These are phyloP conservation scores for Eristalinus sepulchralis DNA, from an alignment of 2,888 invertebrate species.

Conservation along the genomic window DNA sequence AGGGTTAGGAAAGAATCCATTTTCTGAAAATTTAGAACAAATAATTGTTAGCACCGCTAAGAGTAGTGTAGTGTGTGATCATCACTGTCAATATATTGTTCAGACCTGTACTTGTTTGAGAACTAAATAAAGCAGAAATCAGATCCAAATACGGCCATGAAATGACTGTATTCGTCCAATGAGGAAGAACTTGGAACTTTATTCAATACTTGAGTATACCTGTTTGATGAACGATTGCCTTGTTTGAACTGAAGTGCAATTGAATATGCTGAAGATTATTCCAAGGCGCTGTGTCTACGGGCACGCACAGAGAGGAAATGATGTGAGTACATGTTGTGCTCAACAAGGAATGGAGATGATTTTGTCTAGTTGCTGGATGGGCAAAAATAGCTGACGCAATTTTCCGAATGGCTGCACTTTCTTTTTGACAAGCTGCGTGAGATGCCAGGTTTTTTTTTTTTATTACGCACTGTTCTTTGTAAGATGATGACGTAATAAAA, in stretches of 20 bases:
- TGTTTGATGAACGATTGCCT: background rate
- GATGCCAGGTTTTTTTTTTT: too few relatives aligned
- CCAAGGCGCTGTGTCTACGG: background rate
- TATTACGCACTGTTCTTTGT: too few relatives aligned
- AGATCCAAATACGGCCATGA: background rate
- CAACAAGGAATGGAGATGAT: too few relatives aligned
- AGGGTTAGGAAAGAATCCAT: slow-evolving; percentile 93
- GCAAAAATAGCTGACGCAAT: too few relatives aligned
- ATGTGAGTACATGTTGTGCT: background rate
- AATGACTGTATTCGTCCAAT: background rate
- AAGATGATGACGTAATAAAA: too few relatives aligned
- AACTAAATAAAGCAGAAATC: background rate
- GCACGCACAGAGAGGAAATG: background rate
- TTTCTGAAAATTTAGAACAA: slow-evolving; percentile 19
- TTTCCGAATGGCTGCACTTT: too few relatives aligned
- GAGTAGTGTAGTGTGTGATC: too few relatives aligned
- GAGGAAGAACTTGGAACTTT: background rate
- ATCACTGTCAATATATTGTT: too few relatives aligned
- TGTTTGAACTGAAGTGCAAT: background rate
- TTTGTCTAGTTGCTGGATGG: too few relatives aligned
- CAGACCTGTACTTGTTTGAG: background rate
- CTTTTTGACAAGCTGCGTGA: too few relatives aligned
- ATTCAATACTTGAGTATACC: background rate
- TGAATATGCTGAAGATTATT: background rate
- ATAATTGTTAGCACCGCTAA: background rate